Base-by-base conservation (phyloP, 1,140 invertebrate species). In the Microvelia longipes region DNA sequence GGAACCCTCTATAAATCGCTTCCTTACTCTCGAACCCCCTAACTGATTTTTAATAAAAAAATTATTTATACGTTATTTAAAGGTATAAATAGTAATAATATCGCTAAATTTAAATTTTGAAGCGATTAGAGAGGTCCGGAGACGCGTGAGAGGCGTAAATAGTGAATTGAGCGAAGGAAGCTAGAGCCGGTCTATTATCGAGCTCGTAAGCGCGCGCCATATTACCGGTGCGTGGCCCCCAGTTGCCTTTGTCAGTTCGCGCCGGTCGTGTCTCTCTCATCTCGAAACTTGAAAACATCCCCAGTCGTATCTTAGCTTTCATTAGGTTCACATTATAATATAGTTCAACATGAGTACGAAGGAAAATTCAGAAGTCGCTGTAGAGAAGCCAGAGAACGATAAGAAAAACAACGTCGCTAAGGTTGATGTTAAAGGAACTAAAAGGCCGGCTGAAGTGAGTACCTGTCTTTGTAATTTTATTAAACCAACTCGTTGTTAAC, bases 391-490 rank as follows among this genome's bases (percentile, higher is more conserved):
- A 74, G 76, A 77, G 74, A 89, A 87, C 80, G 88, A 90, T 78
- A 90, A 89, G 82, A 78, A 83, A 73, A 80, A 81, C 70, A 80
- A 76, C 66, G 88, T 90, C 79, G 84, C 85, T 62, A 91, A 91
- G 83, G 87, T 87, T 79, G 89, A 90, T 77, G 83, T 91, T 75
- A 92, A 92, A 83, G 90, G 89, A 79, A 89, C 88, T 78, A 92
- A 92, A 83, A 88, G 90, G 84, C 85, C 90, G 81, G 88, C 89
- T 76, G 90, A 92, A 85, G 90, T 92, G 82, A 89, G 88, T 87
- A 67, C 64, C 25, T 30, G 29, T 29, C 69, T 70, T 64, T n/a
- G n/a, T n/a, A n/a, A n/a, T n/a, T 63, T 70, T 70, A 62, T 28
- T 72, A 28, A 60, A 70, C 66, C 64, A 73, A 66, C 72, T 14